phyloP scores from a whole-genome alignment of 2,797 vertebrate genomes.

The Onychomys torridus region DNA sequence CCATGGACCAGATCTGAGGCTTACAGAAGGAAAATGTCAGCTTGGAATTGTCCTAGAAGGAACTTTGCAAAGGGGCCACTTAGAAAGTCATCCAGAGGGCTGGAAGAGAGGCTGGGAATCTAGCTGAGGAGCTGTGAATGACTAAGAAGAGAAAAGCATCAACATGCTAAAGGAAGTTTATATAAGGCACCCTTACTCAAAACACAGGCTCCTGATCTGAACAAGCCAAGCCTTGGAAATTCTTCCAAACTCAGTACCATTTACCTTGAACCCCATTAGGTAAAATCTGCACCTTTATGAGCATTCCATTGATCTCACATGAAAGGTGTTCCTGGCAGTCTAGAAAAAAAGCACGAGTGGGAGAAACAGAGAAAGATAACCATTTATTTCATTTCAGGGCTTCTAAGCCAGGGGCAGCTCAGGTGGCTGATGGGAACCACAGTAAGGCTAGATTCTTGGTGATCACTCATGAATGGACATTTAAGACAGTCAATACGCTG shows the following conservation, averaged over 20 bases:
- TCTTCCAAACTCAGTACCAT: background rate
- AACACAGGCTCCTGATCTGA: background rate
- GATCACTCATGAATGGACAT: background rate
- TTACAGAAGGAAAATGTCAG: slow-evolving; percentile 1
- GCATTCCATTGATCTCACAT: background rate
- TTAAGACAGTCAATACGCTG: background rate
- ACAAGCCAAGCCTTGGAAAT: background rate
- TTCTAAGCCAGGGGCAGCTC: background rate
- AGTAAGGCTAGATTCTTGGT: background rate
- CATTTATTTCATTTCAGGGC: background rate
- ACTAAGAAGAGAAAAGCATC: background rate
- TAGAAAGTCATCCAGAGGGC: background rate
- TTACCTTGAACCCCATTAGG: background rate
- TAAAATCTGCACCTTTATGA: background rate
- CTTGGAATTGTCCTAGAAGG: slow-evolving; percentile 2
- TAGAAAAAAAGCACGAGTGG: background rate
- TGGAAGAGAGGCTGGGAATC: background rate
- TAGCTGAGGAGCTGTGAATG: background rate
- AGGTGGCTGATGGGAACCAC: background rate
- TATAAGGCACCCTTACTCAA: background rate
- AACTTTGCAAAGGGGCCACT: background rate
- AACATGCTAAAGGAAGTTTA: background rate
- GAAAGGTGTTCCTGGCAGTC: background rate
- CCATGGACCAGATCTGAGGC: background rate
- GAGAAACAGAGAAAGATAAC: background rate